phyloP scores from a whole-genome alignment of 1,140 invertebrate species.

The Aricia agestis region DNA sequence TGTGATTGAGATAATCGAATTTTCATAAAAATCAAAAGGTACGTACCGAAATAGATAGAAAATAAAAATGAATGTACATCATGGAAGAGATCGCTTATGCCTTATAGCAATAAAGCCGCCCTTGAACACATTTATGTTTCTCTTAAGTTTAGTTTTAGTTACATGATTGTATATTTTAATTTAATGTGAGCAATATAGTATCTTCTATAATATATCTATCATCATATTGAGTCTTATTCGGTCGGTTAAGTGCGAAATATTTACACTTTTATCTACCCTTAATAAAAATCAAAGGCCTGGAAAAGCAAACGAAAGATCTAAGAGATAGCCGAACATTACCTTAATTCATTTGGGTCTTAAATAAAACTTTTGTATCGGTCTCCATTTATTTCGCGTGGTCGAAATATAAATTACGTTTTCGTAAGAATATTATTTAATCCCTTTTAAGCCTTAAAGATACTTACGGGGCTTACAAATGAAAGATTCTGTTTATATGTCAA shows the following conservation, averaged over 20 bases:
- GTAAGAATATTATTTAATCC: conserved; percentile 13
- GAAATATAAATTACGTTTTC: neutral
- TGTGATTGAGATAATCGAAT: no score
- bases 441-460: neutral
- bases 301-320: neutral
- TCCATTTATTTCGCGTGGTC: neutral
- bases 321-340: neutral
- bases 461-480: neutral
- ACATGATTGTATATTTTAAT: no score
- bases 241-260: neutral
- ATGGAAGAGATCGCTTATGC: neutral
- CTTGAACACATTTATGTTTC: no score
- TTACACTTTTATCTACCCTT: neutral
- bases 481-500: neutral
- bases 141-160: no score
- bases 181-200: no score
- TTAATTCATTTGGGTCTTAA: neutral
- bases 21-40: no score
- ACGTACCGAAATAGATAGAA: neutral
- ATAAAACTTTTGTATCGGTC: neutral
- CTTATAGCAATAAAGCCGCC: no score
- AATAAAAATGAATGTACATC: neutral
- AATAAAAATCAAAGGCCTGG: neutral
- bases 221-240: neutral
- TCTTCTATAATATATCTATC: neutral